Evolutionary conservation across 1,140 invertebrate species (phyloP).

Genomic region (Tigriopus japonicus): DNA sequence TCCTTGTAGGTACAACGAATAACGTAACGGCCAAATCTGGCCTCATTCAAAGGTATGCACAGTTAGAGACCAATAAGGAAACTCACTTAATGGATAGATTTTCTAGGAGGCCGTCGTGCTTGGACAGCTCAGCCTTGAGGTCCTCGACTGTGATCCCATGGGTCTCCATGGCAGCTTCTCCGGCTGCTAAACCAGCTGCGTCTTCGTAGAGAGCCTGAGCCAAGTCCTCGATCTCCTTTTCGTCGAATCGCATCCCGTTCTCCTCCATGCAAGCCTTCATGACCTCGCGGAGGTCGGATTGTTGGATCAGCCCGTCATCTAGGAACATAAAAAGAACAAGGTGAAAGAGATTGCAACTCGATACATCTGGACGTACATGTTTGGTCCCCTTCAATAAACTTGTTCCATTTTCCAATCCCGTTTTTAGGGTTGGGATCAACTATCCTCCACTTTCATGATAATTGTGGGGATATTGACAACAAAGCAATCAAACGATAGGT

Average conservation of each 20-base stretch:
- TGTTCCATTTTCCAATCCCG: no score
- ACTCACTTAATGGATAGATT: slow-evolving; percentile 59
- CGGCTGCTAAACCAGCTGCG: slow-evolving; percentile 29
- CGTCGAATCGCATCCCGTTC: slow-evolving; percentile 75
- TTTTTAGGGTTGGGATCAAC: no score
- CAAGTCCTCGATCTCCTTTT: slow-evolving; percentile 68
- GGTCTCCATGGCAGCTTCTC: slow-evolving; percentile 37
- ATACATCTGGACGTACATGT: neutral
- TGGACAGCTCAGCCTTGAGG: slow-evolving; percentile 59
- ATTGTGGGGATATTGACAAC: no score
- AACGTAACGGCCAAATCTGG: no score
- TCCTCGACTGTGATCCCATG: slow-evolving; percentile 72
- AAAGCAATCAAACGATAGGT: no score
- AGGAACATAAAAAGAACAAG: slow-evolving; percentile 1
- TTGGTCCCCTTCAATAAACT: neutral
- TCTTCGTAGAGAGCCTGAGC: slow-evolving; percentile 77
- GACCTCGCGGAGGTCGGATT: slow-evolving; percentile 68
- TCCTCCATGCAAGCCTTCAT: slow-evolving; percentile 84
- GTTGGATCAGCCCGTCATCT: slow-evolving; percentile 78
- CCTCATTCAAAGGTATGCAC: no score
- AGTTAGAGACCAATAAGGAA: slow-evolving; percentile 26
- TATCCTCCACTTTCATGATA: no score
- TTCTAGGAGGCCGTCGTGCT: slow-evolving; percentile 66
- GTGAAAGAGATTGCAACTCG: neutral
- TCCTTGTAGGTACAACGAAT: no score